These are phyloP conservation scores for Potamilus streckersoni DNA, from an alignment of 1,140 invertebrate genomes.

Conservation along the genomic window DNA sequence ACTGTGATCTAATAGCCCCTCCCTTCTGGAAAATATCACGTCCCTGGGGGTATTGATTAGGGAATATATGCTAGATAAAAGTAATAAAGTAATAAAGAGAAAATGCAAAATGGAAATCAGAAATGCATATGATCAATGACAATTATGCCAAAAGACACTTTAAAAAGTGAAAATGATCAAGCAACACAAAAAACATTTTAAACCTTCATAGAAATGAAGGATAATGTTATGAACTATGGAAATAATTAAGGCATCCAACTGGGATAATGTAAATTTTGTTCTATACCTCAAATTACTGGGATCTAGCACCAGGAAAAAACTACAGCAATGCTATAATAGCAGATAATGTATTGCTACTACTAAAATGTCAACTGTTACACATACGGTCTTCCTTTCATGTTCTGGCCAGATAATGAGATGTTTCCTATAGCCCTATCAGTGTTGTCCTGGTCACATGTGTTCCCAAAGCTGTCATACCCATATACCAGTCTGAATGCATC, in stretches of 20 bases:
- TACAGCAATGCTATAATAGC: too few species aligned
- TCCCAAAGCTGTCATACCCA: conserved; percentile 96
- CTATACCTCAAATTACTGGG: too few species aligned
- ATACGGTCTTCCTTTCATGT: conserved; percentile 82
- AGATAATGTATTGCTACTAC: background rate
- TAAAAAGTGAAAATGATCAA: too few species aligned
- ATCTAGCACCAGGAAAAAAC: background rate
- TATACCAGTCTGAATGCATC: conserved; percentile 88
- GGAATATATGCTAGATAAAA: too few species aligned
- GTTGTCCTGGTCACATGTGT: conserved; percentile 88
- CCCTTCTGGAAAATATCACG: too few species aligned
- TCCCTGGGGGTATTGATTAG: too few species aligned
- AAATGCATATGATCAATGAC: background rate
- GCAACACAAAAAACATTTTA: too few species aligned
- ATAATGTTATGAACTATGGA: too few species aligned
- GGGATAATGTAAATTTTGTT: background rate
- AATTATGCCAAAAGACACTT: background rate
- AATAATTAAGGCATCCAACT: background rate
- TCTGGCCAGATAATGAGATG: conserved; percentile 81
- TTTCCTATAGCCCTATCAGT: conserved; percentile 75
- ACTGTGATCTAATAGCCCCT: too few species aligned
- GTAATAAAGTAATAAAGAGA: too few species aligned
- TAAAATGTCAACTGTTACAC: conserved; percentile 31
- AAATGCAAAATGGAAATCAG: background rate
- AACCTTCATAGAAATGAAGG: too few species aligned